phyloP scores from a whole-genome alignment of 2,888 invertebrate species.

The Lymantria dispar region DNA sequence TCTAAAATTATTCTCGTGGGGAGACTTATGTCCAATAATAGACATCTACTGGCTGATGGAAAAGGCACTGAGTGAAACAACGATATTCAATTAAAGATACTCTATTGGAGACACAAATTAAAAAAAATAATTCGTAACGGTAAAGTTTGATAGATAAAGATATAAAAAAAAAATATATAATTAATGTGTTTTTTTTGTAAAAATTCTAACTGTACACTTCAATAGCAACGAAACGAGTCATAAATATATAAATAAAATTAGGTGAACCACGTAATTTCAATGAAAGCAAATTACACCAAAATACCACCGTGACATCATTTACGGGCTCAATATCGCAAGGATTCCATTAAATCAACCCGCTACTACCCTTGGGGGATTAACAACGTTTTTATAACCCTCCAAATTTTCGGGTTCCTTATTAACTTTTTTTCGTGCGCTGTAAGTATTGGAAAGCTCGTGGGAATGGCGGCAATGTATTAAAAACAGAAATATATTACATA shows the following conservation, averaged over 20 bases:
- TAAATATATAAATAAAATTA: neutral
- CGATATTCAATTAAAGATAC: too few species aligned
- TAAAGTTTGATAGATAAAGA: too few species aligned
- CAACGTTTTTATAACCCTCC: constrained; percentile 6
- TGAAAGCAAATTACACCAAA: constrained; percentile 10
- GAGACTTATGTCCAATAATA: too few species aligned
- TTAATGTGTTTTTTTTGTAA: neutral
- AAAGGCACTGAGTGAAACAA: too few species aligned
- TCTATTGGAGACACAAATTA: too few species aligned
- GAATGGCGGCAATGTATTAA: neutral
- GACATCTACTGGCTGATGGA: too few species aligned
- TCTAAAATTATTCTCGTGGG: too few species aligned
- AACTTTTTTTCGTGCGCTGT: neutral
- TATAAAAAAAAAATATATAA: too few species aligned
- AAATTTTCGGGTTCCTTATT: constrained; percentile 4
- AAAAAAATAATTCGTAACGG: too few species aligned
- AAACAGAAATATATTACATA: neutral
- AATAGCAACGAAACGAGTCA: neutral
- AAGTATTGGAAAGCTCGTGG: neutral
- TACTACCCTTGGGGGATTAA: constrained; percentile 9
- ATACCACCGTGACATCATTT: constrained; percentile 18
- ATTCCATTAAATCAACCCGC: constrained; percentile 20
- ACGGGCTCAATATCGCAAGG: constrained; percentile 21
- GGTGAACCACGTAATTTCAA: neutral
- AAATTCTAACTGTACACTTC: neutral